Evolutionary conservation across 2,888 invertebrate genomes (phyloP), one percentile per base, ranked within the genome.

Genomic region (Noctuana brunneofusca): DNA sequence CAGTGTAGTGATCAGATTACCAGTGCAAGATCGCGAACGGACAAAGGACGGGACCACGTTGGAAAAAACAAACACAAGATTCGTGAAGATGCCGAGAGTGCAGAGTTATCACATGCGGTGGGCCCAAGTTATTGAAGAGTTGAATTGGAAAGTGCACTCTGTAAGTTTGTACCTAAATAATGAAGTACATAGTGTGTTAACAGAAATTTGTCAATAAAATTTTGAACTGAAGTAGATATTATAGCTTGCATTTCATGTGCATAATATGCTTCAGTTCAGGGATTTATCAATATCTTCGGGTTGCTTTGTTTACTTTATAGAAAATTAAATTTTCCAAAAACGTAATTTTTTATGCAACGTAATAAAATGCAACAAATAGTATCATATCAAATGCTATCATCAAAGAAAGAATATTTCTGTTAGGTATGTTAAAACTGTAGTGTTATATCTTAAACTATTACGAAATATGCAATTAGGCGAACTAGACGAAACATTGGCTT

Each of bases 71-170:
- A 48, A 35, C 55, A 65, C 43, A 30, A 11, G 66, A 71, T 69
- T 18, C 65, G 67, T 67, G 48, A 65, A 64, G 59, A 65, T 64
- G 56, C 67, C 70, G 53, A 87, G 66, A 59, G 66, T 64, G 54
- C 66, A 70, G 49, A 87, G 84, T 68, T 76, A 71, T 58, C 80
- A 81, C 41, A 70, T 83, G 65, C 78, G 76, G 62, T 89, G 89
- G 89, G 83, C 78, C 32, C 86, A 86, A 68, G 89, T 89, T 38
- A 67, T 87, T 57, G 86, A 87, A 65, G 89, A 89, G 66, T 72
- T 89, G 35, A 73, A 79, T 43, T 86, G 83, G 83, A 88, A 84
- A 69, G 38, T 81, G 9, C 76, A 63, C 27, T 67, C 70, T 69
- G 87, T 87, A 72, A 87, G 86, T 87, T 43, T 6, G 27, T 27